Base-by-base conservation (phyloP, 2,888 invertebrate species). In the Limnephilus rhombicus region DNA sequence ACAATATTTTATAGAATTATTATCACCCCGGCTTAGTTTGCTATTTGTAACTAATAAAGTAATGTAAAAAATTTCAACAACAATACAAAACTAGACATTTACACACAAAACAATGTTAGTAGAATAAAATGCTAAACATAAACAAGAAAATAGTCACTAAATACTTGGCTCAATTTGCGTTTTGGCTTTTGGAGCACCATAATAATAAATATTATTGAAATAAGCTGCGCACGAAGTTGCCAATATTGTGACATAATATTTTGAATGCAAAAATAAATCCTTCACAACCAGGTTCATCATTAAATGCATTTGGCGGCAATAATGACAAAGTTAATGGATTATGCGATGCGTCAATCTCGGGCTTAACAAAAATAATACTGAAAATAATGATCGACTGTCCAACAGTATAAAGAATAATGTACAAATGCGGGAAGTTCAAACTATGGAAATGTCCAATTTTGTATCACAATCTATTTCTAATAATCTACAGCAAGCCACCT, bases 401-500 rank as follows among this genome's bases (percentile, higher is more conserved):
- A 83, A 83, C 37, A 86, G 45, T 86, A 29, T 86, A 37, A 86
- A 86, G 41, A 86, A 86, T 45, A 83, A 37, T 34, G 83, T 83
- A 37, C 37, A 83, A 37, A 83, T 83, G 83, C 37, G 24, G 83
- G 15, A 86, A n/a, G 86, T 45, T 86, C 37, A 86, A 86, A 45
- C n/a, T 45, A 86, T 88, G 88, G 88, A 89, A 92, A 88, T 91
- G 90, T 89, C 92, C 91, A 92, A 85, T 92, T 92, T 91, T 90
- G 90, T 88, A 80, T 88, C 83, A 91, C 88, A 89, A 89, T 29
- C 34, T 29, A 83, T 45, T 11, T 7, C 15, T 88, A 68, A 5
- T 34, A 29, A 80, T 89, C 86, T 97, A 97, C 94, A 98, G 97
- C 94, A 98, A 96, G 90, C 98, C 98, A 90, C 98, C 98, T 94